A percentile compares a stretch with the other conserved stretches of the same genome.
These are phyloP conservation scores for Chloropsis hardwickii DNA, from an alignment of 2,113 vertebrate genomes.

Conservation along the genomic window DNA sequence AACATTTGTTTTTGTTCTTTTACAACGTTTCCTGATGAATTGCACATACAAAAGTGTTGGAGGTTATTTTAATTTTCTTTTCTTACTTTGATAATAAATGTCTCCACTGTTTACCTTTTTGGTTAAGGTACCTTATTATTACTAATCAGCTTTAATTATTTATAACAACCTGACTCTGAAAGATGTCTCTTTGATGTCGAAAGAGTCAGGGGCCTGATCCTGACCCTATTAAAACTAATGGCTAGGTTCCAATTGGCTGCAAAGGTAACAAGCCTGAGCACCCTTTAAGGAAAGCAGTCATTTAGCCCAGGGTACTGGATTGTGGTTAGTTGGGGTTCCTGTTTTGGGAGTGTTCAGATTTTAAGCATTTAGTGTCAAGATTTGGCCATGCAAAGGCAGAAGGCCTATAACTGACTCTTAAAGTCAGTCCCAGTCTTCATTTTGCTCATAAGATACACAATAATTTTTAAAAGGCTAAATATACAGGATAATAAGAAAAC, in stretches of 20 bases:
- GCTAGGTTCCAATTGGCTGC: slow-evolving; percentile 20
- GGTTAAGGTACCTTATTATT: slow-evolving; percentile 60
- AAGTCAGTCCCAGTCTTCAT: not conserved
- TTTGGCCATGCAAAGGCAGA: not conserved
- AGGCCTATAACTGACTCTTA: not conserved
- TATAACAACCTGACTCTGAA: slow-evolving; percentile 41
- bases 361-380: not conserved
- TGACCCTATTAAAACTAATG: slow-evolving; percentile 36
- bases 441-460: not conserved
- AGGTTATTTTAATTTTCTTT: slow-evolving; percentile 69
- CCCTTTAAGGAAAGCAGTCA: not conserved
- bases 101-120: slow-evolving; percentile 68
- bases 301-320: not conserved
- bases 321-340: not conserved
- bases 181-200: slow-evolving; percentile 14
- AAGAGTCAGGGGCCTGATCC: slow-evolving; percentile 31
- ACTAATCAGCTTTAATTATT: slow-evolving; percentile 68
- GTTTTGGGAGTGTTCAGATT: not conserved
- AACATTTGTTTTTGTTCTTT: slow-evolving; percentile 73
- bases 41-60: slow-evolving; percentile 64
- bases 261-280: not conserved
- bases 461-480: not conserved
- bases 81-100: slow-evolving; percentile 69
- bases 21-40: slow-evolving; percentile 72
- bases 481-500: not conserved